Evolutionary conservation across 2,888 invertebrate genomes (phyloP), one percentile per base, ranked within the genome.

Genomic region (Leptopilina syphax): DNA sequence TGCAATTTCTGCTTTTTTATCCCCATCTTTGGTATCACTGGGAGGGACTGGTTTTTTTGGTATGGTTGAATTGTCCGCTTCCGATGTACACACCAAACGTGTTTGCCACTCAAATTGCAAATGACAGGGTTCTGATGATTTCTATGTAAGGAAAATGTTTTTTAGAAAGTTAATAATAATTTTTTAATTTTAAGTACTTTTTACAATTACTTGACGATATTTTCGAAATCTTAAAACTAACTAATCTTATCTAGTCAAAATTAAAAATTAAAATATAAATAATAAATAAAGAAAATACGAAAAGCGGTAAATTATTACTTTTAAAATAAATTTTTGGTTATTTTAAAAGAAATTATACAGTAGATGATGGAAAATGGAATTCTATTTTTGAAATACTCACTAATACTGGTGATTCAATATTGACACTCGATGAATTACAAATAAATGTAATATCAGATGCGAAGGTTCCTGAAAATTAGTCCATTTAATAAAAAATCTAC

Each of bases 21-120:
- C 57, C 24, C 18, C 76, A 68, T 47, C 76, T 34, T 65, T 54
- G 50, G 24, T 50, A 47, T 34, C 54, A 18, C n/a, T 24, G 8
- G 67, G 18, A 44, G 41, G 27, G 9, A 24, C 78, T 81, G 81
- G 80, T 79, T 77, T 67, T 13, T 54, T 50, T 50, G 70, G 13
- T 13, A 54, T 13, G 8, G 70, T 24, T 18, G 60, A 54, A 50
- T 70, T 13, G 54, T 70, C 54, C n/a, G 73, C n/a, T 24, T 18
- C 63, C 4, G 83, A 82, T 47, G 80, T 57, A 65, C 89, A 90
- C 50, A 85, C 87, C 6, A 88, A 80, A 34, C 80, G 88, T 0
- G 89, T 89, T 67, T 85, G 78, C 89, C 90, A 90, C 65, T 88
- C 86, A 65, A 90, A 89, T 79, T 83, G 81, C 0, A 81, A 88